Evolutionary conservation across 2,797 vertebrate species (phyloP), one percentile per base, ranked within the genome.

Genomic region (Myotis planiceps): DNA sequence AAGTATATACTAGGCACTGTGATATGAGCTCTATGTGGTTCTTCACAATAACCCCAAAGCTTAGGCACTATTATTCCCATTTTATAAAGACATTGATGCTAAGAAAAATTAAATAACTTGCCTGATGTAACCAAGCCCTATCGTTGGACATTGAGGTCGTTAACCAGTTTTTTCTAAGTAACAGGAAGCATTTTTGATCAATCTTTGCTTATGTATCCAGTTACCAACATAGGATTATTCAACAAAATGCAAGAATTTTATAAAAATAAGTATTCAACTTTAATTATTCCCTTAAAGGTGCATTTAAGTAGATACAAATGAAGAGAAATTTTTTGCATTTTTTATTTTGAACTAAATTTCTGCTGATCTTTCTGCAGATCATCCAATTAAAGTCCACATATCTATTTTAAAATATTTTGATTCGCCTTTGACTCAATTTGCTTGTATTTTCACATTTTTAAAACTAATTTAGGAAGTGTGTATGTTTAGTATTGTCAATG

Each of bases 371-470:
- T 39, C 39, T 47, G 23, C 49, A 82, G 49, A 8, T n/a, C 1
- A 69, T 68, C n/a, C 42, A 72, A 3, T 49, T 69, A 45, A 49
- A 74, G 47, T 55, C 37, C 81, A 2, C 25, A 47, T 58, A n/a
- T 84, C 63, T 49, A 19, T 79, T 94, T 92, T 66, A 94, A 96
- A 83, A 60, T 85, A 19, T 53, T 81, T 71, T 39, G 8, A 32
- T 69, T 89, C 74, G 9, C 34, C 34, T 65, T 23, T 88, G 29
- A 80, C 37, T 69, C 72, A 74, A 42, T 96, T 86, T 72, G 19
- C 32, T 65, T 88, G 27, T 80, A 34, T 72, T 68, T 91, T 88
- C 37, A 80, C 51, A 42, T 81, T 53, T 66, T 55, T 34, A 9
- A 37, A 93, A 49, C 15, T 58, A 75, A 79, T 25, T 60, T 65